Percentiles rank a stretch among this genome's conserved stretches.
Evolutionary conservation across 2,797 vertebrate genomes (phyloP).

Genomic region (Scolopax bukidnonensis): DNA sequence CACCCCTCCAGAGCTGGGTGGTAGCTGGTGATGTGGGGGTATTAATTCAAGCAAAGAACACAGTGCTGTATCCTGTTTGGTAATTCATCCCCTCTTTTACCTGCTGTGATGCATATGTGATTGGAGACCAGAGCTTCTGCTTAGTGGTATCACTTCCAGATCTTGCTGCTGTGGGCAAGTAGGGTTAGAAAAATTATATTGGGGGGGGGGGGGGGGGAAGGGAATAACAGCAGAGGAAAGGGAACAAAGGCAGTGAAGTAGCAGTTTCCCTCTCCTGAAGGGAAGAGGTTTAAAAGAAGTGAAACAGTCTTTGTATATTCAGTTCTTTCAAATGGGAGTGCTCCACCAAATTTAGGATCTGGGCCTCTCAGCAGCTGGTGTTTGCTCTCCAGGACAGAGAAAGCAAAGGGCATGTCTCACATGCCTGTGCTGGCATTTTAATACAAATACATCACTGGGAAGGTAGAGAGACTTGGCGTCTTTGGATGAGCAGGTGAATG

Average conservation of each 20-base stretch:
- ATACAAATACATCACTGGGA: not conserved
- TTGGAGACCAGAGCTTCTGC: not conserved
- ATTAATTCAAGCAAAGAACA: not conserved
- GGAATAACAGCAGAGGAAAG: not conserved
- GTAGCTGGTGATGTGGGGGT: not conserved
- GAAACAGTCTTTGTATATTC: not conserved
- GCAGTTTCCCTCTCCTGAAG: not conserved
- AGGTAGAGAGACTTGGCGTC: not conserved
- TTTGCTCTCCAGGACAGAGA: not conserved
- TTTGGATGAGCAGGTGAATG: not conserved
- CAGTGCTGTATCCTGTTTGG: not conserved
- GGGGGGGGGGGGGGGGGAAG: not conserved
- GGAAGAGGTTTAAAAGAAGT: constrained; percentile 39
- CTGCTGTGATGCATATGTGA: not conserved
- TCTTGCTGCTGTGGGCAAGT: not conserved
- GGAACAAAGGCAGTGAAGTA: not conserved
- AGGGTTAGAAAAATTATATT: not conserved
- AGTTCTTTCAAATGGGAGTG: not conserved
- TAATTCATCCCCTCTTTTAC: not conserved
- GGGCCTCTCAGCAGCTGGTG: not conserved
- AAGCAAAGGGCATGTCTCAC: not conserved
- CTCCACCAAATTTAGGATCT: not conserved
- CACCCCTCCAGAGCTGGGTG: not conserved
- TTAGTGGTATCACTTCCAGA: not conserved
- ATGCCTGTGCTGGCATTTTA: not conserved